Percentiles rank a stretch among this genome's conserved stretches.
Evolutionary conservation across 35 echinoderm and acorn worm genomes (phyloP).

Genomic region (Diadema setosum): DNA sequence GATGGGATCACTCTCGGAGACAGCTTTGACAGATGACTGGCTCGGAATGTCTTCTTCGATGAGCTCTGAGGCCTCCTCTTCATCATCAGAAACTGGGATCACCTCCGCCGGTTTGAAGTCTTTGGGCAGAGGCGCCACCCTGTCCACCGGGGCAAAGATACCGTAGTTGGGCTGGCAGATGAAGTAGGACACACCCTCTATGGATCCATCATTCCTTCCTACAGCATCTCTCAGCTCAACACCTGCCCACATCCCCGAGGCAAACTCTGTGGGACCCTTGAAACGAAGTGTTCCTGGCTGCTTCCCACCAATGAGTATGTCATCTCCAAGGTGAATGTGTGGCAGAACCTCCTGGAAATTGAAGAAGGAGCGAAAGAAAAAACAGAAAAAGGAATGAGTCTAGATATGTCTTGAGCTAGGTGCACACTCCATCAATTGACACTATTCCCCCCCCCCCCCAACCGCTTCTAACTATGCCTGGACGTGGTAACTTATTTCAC

Average conservation of each 20-base stretch:
- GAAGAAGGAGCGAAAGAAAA: background rate
- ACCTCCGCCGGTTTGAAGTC: background rate
- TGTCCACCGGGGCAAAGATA: conserved; percentile 69
- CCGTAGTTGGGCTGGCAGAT: conserved; percentile 55
- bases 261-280: conserved; percentile 66
- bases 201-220: conserved; percentile 66
- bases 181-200: conserved; percentile 55
- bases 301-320: conserved; percentile 53
- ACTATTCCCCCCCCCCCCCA: no score
- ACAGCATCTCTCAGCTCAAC: conserved; percentile 76
- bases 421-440: no score
- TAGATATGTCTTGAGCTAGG: background rate
- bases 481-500: no score
- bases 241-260: conserved; percentile 56
- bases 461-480: no score
- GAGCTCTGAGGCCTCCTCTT: conserved; percentile 5
- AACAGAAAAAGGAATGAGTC: background rate
- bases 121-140: conserved; percentile 18
- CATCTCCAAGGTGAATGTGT: conserved; percentile 25
- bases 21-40: conserved; percentile 31
- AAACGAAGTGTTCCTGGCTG: conserved; percentile 65
- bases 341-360: conserved; percentile 17
- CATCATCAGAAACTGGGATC: background rate
- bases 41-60: conserved; percentile 57
- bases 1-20: background rate